These are phyloP conservation scores for Heterodera filipjevi DNA, from an alignment of 2,888 invertebrate species.

Conservation along the genomic window DNA sequence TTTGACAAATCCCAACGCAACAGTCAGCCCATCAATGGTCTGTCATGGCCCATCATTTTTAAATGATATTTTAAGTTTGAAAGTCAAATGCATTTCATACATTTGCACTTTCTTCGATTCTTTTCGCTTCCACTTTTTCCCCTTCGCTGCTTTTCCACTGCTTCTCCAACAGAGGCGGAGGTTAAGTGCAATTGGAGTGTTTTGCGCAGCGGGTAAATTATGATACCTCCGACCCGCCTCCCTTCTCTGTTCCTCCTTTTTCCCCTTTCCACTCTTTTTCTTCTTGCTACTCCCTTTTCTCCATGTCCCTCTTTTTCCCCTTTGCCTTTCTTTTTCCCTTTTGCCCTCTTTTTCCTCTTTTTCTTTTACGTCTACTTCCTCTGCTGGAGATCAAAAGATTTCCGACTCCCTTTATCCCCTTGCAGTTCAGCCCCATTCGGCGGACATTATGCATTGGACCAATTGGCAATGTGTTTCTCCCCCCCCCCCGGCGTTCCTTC, in stretches of 20 bases:
- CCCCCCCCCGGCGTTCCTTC: not conserved
- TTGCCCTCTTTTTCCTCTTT: not conserved
- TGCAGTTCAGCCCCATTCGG: not conserved
- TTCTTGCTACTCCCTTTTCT: not conserved
- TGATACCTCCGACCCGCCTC: not conserved
- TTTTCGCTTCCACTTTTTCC: not conserved
- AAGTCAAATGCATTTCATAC: not conserved
- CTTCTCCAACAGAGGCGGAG: no score
- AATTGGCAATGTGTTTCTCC: not conserved
- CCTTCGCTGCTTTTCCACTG: not conserved
- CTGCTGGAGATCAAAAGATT: no score
- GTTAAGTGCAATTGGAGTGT: conserved; percentile 9
- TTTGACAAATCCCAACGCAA: not conserved
- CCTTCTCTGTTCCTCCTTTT: not conserved
- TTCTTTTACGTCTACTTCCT: not conserved
- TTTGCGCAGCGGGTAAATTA: not conserved
- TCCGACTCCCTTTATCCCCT: not conserved
- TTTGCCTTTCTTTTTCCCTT: not conserved
- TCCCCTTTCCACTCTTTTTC: not conserved
- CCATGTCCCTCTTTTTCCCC: not conserved
- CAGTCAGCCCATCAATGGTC: no score
- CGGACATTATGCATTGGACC: not conserved
- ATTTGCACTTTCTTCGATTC: not conserved
- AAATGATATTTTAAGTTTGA: no score
- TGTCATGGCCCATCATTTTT: no score